Conservation (phyloP, 2,113 vertebrate genomes). For the Psophia crepitans region DNA sequence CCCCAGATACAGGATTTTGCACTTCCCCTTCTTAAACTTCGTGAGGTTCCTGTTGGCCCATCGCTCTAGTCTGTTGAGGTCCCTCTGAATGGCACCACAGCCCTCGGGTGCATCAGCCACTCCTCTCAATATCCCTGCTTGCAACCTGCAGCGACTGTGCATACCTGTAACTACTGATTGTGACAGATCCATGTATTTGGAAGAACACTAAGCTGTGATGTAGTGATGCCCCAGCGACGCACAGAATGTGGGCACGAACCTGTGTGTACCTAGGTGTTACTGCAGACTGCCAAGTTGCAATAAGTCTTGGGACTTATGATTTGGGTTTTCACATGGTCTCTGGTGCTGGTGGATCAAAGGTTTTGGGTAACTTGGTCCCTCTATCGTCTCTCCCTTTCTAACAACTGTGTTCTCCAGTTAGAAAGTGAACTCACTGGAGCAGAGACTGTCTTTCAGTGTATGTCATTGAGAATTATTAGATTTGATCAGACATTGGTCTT, state of each 20-base stretch:
- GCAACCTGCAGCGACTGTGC: not conserved
- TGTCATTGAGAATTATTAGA: not conserved
- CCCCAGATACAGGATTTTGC: not conserved
- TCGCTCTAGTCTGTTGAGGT: not conserved
- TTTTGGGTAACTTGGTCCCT: not conserved
- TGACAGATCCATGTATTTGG: not conserved
- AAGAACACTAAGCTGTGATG: not conserved
- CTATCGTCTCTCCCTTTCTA: not conserved
- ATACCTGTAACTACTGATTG: not conserved
- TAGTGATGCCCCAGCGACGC: not conserved
- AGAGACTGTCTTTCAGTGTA: not conserved
- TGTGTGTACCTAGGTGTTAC: not conserved
- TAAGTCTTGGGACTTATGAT: not conserved
- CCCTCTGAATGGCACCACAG: not conserved
- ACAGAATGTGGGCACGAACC: not conserved
- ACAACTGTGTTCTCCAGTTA: not conserved
- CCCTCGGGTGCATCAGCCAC: not conserved
- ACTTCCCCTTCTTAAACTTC: not conserved
- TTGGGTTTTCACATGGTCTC: not conserved
- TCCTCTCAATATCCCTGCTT: not conserved
- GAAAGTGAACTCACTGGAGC: not conserved
- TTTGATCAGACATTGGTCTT: not conserved
- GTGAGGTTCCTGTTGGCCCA: not conserved
- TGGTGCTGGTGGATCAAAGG: not conserved
- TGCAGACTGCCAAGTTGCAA: no score